phyloP scores from a whole-genome alignment of 2,797 vertebrate species.

The Enteromius thamalakanensis region DNA sequence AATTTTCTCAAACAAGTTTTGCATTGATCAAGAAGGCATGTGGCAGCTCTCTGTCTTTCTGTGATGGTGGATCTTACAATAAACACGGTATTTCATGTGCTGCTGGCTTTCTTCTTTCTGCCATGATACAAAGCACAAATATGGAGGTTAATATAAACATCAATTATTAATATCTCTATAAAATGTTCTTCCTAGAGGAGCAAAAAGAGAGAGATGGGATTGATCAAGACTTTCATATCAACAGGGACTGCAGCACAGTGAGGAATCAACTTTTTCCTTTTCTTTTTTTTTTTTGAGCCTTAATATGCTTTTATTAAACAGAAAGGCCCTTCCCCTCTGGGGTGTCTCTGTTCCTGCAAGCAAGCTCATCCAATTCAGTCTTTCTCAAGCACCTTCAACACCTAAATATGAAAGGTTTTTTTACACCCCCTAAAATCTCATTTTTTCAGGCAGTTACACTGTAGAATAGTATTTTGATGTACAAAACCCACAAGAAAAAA shows the following conservation, averaged over 20 bases:
- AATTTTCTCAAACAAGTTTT: constrained; percentile 34
- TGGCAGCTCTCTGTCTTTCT: background rate
- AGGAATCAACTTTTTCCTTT: background rate
- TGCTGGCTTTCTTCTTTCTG: constrained; percentile 55
- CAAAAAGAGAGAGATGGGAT: constrained; percentile 21
- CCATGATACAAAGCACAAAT: constrained; percentile 51
- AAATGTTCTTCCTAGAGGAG: constrained; percentile 37
- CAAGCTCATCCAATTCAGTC: constrained; percentile 14
- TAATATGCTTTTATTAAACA: constrained; percentile 54
- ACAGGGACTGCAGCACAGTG: constrained; percentile 36
- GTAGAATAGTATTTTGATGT: background rate
- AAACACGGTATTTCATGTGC: constrained; percentile 71
- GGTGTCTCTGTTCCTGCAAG: constrained; percentile 36
- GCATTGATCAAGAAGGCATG: constrained; percentile 61
- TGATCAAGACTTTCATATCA: constrained; percentile 21
- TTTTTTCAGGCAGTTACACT: background rate
- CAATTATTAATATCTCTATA: constrained; percentile 72
- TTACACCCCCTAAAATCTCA: background rate
- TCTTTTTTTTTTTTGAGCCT: constrained; percentile 15
- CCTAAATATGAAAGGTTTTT: background rate
- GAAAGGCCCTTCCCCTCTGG: constrained; percentile 2
- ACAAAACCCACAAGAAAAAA: background rate
- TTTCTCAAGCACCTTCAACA: constrained; percentile 18
- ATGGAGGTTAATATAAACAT: constrained; percentile 76
- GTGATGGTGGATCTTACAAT: constrained; percentile 57